These are phyloP conservation scores for Sebastes cheni DNA, from an alignment of 2,797 vertebrate genomes.

Conservation along the genomic window DNA sequence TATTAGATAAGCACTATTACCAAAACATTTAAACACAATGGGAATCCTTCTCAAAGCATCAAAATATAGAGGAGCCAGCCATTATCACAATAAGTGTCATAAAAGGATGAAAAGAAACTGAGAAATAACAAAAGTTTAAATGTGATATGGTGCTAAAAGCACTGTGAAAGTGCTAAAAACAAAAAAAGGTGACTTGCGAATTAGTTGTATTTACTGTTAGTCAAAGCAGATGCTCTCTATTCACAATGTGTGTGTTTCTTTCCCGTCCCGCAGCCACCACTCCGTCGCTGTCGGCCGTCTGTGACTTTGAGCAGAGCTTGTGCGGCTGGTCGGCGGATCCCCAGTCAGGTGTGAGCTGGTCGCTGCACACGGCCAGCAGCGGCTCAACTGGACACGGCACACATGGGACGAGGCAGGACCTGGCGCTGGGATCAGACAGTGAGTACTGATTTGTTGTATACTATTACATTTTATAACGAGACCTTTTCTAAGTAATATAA, in stretches of 20 bases:
- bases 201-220: not conserved
- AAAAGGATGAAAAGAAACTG: not conserved
- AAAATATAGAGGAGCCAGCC: not conserved
- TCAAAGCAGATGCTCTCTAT: not conserved
- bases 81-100: not conserved
- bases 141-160: not conserved
- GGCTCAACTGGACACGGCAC: slow-evolving; percentile 64
- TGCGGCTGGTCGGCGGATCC: slow-evolving; percentile 94
- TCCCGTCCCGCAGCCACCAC: slow-evolving; percentile 69
- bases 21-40: slow-evolving; percentile 36
- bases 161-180: not conserved
- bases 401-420: slow-evolving; percentile 74
- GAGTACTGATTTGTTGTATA: slow-evolving; percentile 36
- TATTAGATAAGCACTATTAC: not conserved
- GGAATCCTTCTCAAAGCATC: not conserved
- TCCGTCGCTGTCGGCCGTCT: slow-evolving; percentile 87
- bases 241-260: slow-evolving; percentile 8
- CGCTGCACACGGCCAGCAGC: slow-evolving; percentile 79
- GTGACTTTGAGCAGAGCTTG: slow-evolving; percentile 91
- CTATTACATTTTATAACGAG: not conserved
- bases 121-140: not conserved
- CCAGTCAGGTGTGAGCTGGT: slow-evolving; percentile 88
- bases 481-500: not conserved
- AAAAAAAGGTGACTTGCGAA: not conserved
- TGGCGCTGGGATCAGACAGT: slow-evolving; percentile 78